Base-by-base conservation (phyloP, 2,797 vertebrate species). In the Acridotheres tristis region DNA sequence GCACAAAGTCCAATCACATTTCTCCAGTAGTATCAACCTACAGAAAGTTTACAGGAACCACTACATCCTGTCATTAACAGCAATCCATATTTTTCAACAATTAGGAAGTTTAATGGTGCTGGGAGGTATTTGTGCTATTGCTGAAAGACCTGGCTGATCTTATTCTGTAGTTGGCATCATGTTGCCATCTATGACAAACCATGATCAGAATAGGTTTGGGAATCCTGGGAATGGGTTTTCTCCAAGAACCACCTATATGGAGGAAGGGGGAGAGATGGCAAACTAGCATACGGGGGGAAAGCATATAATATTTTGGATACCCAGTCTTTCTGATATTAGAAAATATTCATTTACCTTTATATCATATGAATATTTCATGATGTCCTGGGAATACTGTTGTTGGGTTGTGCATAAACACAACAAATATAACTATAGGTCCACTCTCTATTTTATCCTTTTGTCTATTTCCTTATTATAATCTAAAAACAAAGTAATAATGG, bases 1-100 rank as follows among this genome's bases (percentile, higher is more conserved):
- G 19, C 22, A 50, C 0, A 0, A 54, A 68, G 14, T 27, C 8
- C 8, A 76, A 23, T 25, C 13, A 9, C 7, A 29, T 86, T 81
- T 93, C 40, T 82, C 16, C 40, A 67, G 15, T 27, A 42, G 51
- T 17, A 18, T 4, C 69, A 63, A 32, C 13, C 21, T 18, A 36
- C 3, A 22, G 66, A 84, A 88, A 75, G 15, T 50, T 58, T 34
- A 53, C 40, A 68, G 77, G 50, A 92, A 38, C 4, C 2, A 34
- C 6, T 50, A 36, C 9, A 45, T 42, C 5, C 71, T 78, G 19
- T 42, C 47, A 65, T 22, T 54, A 58, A 58, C 10, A 91, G 59
- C 23, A 71, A 77, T 47, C 30, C 5, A 12, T 17, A 3, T 32
- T 88, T 73, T 69, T 32, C 32, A 26, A 67, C 26, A 68, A 54